Evolutionary conservation across 2,888 invertebrate genomes (phyloP).

Genomic region (Argyresthia goedartella): DNA sequence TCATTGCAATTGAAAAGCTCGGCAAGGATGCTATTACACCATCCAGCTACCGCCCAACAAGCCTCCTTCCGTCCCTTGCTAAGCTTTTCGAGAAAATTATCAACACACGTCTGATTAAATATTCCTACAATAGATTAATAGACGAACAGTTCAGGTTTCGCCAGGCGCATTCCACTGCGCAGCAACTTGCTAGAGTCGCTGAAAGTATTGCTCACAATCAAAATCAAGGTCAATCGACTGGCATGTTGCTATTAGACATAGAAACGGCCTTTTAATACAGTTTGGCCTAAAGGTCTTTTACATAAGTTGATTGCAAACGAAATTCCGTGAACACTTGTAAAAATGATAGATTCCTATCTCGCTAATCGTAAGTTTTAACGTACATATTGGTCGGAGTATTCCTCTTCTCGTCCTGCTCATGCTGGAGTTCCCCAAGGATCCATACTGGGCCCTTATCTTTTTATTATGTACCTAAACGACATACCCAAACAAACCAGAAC

Average conservation of each 20-base stretch:
- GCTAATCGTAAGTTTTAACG: not conserved
- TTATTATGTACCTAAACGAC: constrained; percentile 5
- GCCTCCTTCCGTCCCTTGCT: constrained; percentile 6
- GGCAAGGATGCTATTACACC: constrained; percentile 4
- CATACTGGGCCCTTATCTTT: constrained; percentile 8
- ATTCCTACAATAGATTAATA: not conserved
- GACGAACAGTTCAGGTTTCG: not conserved
- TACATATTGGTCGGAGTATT: not conserved
- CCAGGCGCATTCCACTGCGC: not conserved
- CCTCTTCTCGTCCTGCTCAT: not conserved
- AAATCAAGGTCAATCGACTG: not conserved
- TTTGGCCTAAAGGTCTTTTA: not conserved
- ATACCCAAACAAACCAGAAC: constrained; percentile 4
- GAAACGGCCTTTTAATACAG: not conserved
- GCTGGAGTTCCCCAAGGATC: constrained; percentile 6
- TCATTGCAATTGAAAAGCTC: constrained; percentile 6
- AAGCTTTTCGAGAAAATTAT: constrained; percentile 10
- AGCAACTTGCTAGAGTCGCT: not conserved
- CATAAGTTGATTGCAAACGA: not conserved
- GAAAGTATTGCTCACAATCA: not conserved
- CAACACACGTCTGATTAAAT: not conserved
- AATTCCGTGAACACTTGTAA: not conserved
- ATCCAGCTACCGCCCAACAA: constrained; percentile 9
- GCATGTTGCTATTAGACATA: not conserved
- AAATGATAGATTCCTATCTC: constrained; percentile 2